A percentile compares a stretch with the other conserved stretches of the same genome.
Evolutionary conservation across 2,113 vertebrate species (phyloP).

Genomic region (Ivindomyrus marchei): DNA sequence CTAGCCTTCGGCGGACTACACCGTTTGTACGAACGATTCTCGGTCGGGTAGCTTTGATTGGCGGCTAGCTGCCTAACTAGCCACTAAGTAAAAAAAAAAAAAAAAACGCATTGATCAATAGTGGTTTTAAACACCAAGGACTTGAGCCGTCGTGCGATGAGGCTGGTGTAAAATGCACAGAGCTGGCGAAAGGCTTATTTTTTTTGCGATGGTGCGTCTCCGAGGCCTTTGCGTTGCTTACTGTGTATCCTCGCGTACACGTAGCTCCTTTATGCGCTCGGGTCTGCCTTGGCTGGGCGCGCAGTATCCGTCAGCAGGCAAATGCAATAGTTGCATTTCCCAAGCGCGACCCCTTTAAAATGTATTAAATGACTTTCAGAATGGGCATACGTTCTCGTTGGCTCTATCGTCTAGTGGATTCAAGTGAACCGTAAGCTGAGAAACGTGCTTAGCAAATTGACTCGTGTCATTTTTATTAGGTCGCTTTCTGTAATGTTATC

Average conservation of each 20-base stretch:
- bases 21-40: neutral
- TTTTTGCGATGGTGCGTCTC: neutral
- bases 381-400: neutral
- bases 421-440: neutral
- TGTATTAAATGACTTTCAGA: neutral
- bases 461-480: neutral
- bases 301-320: neutral
- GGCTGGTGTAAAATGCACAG: neutral
- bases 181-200: neutral
- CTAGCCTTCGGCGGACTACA: neutral
- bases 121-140: neutral
- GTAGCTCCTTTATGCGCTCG: neutral
- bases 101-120: neutral
- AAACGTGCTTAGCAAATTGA: neutral
- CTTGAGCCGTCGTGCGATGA: neutral
- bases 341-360: neutral
- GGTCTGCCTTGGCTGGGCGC: neutral
- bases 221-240: neutral
- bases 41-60: neutral
- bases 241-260: neutral
- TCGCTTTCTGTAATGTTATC: neutral
- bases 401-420: neutral
- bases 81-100: neutral
- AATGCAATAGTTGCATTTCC: neutral
- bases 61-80: neutral